phyloP scores from a whole-genome alignment of 2,797 vertebrate species.

The Phataginus tetradactyla region DNA sequence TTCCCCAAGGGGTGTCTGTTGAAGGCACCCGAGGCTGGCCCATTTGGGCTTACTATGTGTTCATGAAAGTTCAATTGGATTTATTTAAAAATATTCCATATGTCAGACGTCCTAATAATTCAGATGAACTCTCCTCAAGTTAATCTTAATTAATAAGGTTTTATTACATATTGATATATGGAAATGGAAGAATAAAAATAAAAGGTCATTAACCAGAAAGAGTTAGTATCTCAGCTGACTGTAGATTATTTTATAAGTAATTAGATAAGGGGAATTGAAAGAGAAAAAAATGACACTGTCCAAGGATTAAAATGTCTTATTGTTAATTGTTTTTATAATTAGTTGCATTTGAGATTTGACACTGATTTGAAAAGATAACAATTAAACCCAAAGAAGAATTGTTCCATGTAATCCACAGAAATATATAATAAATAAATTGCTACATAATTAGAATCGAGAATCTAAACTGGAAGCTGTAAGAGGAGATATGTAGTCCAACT shows the following conservation, averaged over 20 bases:
- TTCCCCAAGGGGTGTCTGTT: conserved; percentile 58
- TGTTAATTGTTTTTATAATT: conserved; percentile 67
- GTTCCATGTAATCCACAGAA: not conserved
- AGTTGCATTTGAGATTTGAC: conserved; percentile 39
- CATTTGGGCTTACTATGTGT: conserved; percentile 60
- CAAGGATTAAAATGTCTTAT: conserved; percentile 30
- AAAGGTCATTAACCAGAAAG: conserved; percentile 69
- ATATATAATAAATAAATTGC: not conserved
- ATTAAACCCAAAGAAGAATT: conserved; percentile 47
- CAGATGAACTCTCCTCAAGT: conserved; percentile 69
- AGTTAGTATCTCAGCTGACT: conserved; percentile 40
- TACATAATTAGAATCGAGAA: not conserved
- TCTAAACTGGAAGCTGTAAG: not conserved
- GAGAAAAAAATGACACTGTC: not conserved
- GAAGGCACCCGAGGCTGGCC: conserved; percentile 48
- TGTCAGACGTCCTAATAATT: conserved; percentile 71
- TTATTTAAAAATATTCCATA: conserved; percentile 72
- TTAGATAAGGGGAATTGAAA: conserved; percentile 51
- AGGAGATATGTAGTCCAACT: not conserved
- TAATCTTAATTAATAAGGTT: conserved; percentile 77
- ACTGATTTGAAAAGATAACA: conserved; percentile 47
- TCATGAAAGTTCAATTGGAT: conserved; percentile 73
- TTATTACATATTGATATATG: conserved; percentile 80
- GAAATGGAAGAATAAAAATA: conserved; percentile 75
- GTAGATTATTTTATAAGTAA: conserved; percentile 69